Conservation (phyloP, 2,888 invertebrate species). For the Cheilosia soror region DNA sequence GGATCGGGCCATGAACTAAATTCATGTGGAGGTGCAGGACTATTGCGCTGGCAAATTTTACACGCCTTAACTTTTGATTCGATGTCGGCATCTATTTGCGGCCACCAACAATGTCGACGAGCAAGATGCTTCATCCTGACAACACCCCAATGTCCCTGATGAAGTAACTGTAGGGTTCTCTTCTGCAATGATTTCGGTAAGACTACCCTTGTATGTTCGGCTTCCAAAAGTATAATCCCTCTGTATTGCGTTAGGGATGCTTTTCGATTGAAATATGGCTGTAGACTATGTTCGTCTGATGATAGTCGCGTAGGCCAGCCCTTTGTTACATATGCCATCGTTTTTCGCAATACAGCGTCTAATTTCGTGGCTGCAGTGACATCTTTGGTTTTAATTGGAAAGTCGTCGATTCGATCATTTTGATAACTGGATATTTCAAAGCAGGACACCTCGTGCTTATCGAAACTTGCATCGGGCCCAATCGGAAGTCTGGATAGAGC, state of each 20-base stretch:
- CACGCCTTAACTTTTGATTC: constrained; percentile 9
- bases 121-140: constrained; percentile 30
- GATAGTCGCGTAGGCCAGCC: constrained; percentile 52
- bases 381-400: constrained; percentile 45
- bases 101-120: constrained; percentile 9
- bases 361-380: constrained; percentile 22
- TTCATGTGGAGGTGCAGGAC: constrained; percentile 14
- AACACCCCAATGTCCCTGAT: constrained; percentile 44
- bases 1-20: constrained; percentile 42
- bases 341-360: constrained; percentile 20
- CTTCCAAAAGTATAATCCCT: constrained; percentile 53
- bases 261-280: constrained; percentile 45
- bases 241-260: constrained; percentile 39
- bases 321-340: constrained; percentile 4
- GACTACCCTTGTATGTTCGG: constrained; percentile 54
- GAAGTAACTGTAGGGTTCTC: constrained; percentile 4
- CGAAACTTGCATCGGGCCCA: constrained; percentile 55
- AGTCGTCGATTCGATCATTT: constrained; percentile 25
- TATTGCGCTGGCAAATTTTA: constrained; percentile 16
- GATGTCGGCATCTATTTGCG: constrained; percentile 3
- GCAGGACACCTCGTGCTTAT: constrained; percentile 46
- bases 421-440: constrained; percentile 23
- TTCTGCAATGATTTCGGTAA: constrained; percentile 20
- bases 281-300: constrained; percentile 4
- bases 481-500: constrained; percentile 72